Conservation (phyloP, 2,113 vertebrate species). For the Channa maculata region DNA sequence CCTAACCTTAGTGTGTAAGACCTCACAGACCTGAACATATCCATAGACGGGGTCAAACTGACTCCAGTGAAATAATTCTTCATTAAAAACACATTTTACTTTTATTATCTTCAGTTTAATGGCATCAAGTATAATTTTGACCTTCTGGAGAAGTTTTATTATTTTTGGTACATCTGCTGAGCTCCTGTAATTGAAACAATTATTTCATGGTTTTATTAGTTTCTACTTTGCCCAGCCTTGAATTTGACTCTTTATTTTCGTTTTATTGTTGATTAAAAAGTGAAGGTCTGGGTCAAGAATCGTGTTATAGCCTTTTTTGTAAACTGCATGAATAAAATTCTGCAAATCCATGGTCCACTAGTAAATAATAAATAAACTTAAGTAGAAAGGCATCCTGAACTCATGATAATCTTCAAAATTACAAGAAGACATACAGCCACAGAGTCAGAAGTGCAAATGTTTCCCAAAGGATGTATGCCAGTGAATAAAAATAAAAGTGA, state of each 20-base stretch:
- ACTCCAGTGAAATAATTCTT: background rate
- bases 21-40: background rate
- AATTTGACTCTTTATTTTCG: background rate
- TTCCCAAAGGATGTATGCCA: background rate
- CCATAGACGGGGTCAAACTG: background rate
- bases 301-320: background rate
- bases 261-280: slow-evolving; percentile 4
- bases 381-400: slow-evolving; percentile 1
- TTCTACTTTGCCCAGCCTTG: background rate
- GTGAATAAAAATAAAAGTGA: slow-evolving; percentile 11
- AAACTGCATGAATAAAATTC: slow-evolving; percentile 7
- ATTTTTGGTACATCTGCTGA: slow-evolving; percentile 10
- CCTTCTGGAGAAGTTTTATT: slow-evolving; percentile 14
- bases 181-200: slow-evolving; percentile 1
- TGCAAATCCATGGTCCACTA: background rate
- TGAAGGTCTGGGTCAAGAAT: slow-evolving; percentile 9
- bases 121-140: slow-evolving; percentile 18
- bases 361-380: slow-evolving; percentile 1
- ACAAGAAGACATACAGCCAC: background rate
- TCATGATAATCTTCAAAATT: slow-evolving; percentile 5
- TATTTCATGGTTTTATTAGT: background rate
- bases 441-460: slow-evolving; percentile 12
- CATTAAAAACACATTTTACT: slow-evolving; percentile 2
- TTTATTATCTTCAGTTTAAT: slow-evolving; percentile 4
- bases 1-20: background rate